phyloP scores from a whole-genome alignment of 2,113 vertebrate species.

The Carollia perspicillata region DNA sequence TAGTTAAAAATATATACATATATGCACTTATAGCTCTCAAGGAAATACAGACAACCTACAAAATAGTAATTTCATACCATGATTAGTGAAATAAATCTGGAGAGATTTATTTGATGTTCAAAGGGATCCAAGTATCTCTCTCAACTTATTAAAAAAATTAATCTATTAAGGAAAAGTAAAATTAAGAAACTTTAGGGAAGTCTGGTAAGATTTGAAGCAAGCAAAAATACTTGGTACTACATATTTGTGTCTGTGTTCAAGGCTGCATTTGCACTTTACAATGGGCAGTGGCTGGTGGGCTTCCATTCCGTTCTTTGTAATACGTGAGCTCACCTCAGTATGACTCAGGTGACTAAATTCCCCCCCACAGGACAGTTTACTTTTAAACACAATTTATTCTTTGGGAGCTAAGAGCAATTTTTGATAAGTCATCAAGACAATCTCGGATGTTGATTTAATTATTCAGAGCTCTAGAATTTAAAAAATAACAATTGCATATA shows the following conservation, averaged over 20 bases:
- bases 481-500: slow-evolving; percentile 69
- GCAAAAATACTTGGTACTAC: neutral
- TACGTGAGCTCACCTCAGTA: neutral
- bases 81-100: neutral
- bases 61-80: neutral
- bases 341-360: neutral
- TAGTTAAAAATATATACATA: slow-evolving; percentile 52
- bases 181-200: neutral
- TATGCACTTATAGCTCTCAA: slow-evolving; percentile 13
- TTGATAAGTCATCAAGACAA: neutral
- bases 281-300: neutral
- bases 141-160: neutral
- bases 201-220: neutral
- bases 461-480: slow-evolving; percentile 48
- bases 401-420: neutral
- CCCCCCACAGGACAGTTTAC: neutral
- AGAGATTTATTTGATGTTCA: neutral
- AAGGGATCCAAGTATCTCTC: neutral
- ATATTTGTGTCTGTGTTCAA: neutral
- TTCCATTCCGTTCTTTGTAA: neutral
- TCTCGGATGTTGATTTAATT: neutral
- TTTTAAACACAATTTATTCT: neutral
- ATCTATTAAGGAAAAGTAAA: neutral
- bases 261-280: neutral
- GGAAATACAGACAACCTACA: neutral